A percentile compares a stretch with the other conserved stretches of the same genome.
phyloP scores from a whole-genome alignment of 2,113 vertebrate species.

The Hemichromis elongatus region DNA sequence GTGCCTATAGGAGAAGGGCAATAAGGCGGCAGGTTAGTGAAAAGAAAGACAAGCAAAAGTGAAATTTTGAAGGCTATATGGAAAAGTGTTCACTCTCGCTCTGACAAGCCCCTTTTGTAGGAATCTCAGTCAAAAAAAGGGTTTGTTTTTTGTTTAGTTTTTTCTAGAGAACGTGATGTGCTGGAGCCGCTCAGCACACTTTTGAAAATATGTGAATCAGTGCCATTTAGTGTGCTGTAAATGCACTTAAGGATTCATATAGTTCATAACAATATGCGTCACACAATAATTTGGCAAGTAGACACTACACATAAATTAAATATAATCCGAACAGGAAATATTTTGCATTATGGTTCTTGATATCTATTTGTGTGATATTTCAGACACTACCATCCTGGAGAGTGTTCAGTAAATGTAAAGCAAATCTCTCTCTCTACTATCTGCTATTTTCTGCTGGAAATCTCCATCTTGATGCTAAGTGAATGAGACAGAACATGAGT shows the following conservation, averaged over 20 bases:
- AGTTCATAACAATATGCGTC: background rate
- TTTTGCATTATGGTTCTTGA: background rate
- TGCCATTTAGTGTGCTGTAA: background rate
- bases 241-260: background rate
- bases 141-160: too few relatives aligned
- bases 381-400: background rate
- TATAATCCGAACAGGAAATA: background rate
- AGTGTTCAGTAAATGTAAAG: background rate
- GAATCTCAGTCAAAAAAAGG: background rate
- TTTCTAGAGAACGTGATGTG: background rate
- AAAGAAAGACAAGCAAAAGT: background rate
- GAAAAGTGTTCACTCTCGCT: constrained; percentile 33
- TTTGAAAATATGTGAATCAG: background rate
- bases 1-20: background rate
- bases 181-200: background rate
- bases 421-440: background rate
- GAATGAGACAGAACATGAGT: background rate
- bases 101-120: constrained; percentile 5
- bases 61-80: background rate
- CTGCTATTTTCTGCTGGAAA: background rate
- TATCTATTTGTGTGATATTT: background rate
- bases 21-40: background rate
- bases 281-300: background rate
- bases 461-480: background rate
- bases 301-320: background rate